These are phyloP conservation scores for Podarcis muralis DNA, from an alignment of 2,113 vertebrate species.

Conservation along the genomic window DNA sequence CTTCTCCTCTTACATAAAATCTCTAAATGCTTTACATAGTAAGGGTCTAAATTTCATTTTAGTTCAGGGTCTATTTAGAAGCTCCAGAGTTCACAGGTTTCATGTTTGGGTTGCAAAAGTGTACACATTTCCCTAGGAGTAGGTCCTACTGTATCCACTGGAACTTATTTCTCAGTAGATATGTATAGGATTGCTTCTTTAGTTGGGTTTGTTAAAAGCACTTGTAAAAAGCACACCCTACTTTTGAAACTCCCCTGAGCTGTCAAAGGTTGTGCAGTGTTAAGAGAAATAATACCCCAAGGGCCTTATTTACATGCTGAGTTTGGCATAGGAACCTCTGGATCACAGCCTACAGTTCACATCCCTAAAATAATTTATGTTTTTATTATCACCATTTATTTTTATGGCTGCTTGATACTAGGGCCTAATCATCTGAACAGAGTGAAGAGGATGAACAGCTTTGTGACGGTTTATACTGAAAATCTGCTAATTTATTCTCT, in stretches of 20 bases:
- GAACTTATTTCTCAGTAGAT: not conserved
- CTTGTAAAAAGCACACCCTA: too few species aligned
- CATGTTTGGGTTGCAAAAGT: too few species aligned
- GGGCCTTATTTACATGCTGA: not conserved
- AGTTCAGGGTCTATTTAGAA: not conserved
- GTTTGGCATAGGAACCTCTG: not conserved
- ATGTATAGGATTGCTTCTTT: not conserved
- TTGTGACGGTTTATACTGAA: not conserved
- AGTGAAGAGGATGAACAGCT: not conserved
- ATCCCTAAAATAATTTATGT: not conserved
- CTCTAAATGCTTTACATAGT: not conserved
- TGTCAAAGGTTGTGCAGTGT: not conserved
- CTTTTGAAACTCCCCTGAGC: not conserved
- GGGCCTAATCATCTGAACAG: not conserved
- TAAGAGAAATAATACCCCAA: not conserved
- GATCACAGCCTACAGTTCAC: not conserved
- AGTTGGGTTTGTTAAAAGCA: not conserved
- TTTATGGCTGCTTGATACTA: not conserved
- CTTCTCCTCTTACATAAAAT: too few species aligned
- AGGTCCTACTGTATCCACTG: too few species aligned
- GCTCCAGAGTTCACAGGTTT: slow-evolving; percentile 11
- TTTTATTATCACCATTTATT: not conserved
- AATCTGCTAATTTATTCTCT: not conserved
- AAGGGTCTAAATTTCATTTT: not conserved
- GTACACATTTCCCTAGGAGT: not conserved